A percentile compares a stretch with the other conserved stretches of the same genome.
Conservation (phyloP, 2,888 invertebrate genomes). For the Flabesymbios commensalis region DNA sequence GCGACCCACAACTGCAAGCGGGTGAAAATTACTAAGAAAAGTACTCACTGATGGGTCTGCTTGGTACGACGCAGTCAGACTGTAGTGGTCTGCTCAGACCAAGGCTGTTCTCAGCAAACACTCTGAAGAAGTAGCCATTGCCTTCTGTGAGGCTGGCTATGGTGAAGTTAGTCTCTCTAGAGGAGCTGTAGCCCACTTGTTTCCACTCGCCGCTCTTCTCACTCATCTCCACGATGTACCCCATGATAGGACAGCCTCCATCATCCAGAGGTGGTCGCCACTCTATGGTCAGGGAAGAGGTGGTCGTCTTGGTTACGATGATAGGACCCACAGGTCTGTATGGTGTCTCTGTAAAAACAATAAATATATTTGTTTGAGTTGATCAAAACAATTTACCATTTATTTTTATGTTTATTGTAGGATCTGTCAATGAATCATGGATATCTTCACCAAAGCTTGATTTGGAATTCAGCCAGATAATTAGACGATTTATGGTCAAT, state of each 20-base stretch:
- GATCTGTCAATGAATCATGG: too few relatives aligned
- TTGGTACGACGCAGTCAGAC: slow-evolving; percentile 55
- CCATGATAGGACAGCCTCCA: slow-evolving; percentile 55
- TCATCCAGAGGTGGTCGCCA: slow-evolving; percentile 63
- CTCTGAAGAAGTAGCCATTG: slow-evolving; percentile 54
- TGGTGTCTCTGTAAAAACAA: slow-evolving; percentile 25
- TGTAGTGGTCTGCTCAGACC: slow-evolving; percentile 52
- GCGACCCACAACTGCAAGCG: too few relatives aligned
- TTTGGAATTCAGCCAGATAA: too few relatives aligned
- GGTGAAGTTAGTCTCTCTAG: slow-evolving; percentile 33
- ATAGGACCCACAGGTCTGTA: slow-evolving; percentile 38
- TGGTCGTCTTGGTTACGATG: slow-evolving; percentile 34
- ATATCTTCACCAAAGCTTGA: too few relatives aligned
- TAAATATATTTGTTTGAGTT: too few relatives aligned
- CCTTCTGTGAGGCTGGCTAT: slow-evolving; percentile 41
- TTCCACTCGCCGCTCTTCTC: slow-evolving; percentile 31
- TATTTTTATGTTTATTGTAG: too few relatives aligned
- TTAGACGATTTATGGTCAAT: too few relatives aligned
- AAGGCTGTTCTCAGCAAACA: slow-evolving; percentile 52
- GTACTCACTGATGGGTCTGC: slow-evolving; percentile 50
- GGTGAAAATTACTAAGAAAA: too few relatives aligned
- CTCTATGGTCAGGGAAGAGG: slow-evolving; percentile 45
- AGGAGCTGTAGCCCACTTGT: slow-evolving; percentile 36
- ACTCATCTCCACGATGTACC: slow-evolving; percentile 53
- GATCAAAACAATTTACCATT: too few relatives aligned